A percentile compares a stretch with the other conserved stretches of the same genome.
Conservation (phyloP, 2,888 invertebrate genomes). For the Ethmia dodecea region DNA sequence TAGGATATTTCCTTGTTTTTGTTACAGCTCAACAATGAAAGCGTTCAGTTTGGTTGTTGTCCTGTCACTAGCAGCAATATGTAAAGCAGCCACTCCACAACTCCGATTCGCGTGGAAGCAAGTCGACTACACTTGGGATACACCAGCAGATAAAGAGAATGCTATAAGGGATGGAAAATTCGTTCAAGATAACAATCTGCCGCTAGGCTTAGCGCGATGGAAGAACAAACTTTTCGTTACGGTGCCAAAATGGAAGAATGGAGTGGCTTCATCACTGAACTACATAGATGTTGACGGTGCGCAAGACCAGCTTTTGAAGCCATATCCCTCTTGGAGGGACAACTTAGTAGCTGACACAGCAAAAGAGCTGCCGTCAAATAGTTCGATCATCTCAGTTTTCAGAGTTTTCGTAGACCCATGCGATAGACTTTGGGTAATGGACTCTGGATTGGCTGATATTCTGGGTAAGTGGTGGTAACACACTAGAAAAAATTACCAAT, state of each 20-base stretch:
- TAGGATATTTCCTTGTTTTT: too few relatives aligned
- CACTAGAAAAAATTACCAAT: too few relatives aligned
- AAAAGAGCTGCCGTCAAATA: conserved; percentile 70
- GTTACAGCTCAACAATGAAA: conserved; percentile 44
- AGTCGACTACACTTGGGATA: conserved; percentile 82
- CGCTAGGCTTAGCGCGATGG: conserved; percentile 84
- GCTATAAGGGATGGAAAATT: conserved; percentile 80
- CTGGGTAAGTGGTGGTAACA: conserved; percentile 70
- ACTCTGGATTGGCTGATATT: conserved; percentile 87
- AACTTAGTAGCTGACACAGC: conserved; percentile 82
- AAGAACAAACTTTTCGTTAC: conserved; percentile 83
- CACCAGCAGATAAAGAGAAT: conserved; percentile 72
- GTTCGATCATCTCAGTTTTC: conserved; percentile 84
- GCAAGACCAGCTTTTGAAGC: conserved; percentile 84
- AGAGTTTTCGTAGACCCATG: conserved; percentile 85
- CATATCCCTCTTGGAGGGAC: conserved; percentile 87
- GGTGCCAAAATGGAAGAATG: conserved; percentile 83
- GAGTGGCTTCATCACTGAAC: conserved; percentile 83
- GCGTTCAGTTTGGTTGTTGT: conserved; percentile 38
- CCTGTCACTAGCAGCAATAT: conserved; percentile 40
- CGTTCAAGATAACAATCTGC: conserved; percentile 81
- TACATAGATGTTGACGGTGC: conserved; percentile 79
- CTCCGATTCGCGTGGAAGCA: conserved; percentile 84
- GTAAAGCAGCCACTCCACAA: conserved; percentile 70
- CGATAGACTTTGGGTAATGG: conserved; percentile 89